Percentiles rank a stretch among this genome's conserved stretches.
These are phyloP conservation scores for Sinocyclocheilus maitianheensis DNA, from an alignment of 2,113 vertebrate species.

Conservation along the genomic window DNA sequence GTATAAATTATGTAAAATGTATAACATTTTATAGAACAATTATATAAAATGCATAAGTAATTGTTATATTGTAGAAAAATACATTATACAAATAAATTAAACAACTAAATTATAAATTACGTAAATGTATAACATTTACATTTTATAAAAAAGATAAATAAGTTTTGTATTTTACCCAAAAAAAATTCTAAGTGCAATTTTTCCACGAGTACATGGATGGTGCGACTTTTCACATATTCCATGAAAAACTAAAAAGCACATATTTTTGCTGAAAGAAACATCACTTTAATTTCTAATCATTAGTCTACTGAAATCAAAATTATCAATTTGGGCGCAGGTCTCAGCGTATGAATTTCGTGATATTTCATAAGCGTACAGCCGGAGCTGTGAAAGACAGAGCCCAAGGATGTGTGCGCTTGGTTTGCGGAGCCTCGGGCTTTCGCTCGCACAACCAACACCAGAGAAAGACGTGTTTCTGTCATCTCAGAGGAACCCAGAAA, in stretches of 20 bases:
- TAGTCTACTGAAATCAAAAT: background rate
- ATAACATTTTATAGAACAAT: too few relatives aligned
- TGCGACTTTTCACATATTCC: background rate
- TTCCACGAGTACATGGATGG: too few relatives aligned
- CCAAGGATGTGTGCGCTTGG: slow-evolving; percentile 12
- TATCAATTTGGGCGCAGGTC: background rate
- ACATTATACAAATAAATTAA: background rate
- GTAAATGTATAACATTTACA: too few relatives aligned
- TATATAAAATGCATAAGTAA: background rate
- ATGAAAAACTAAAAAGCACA: background rate
- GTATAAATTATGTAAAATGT: background rate
- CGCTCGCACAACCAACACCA: slow-evolving; percentile 19
- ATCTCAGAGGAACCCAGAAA: slow-evolving; percentile 34
- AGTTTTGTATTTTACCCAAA: too few relatives aligned
- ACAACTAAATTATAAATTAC: too few relatives aligned
- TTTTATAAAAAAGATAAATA: too few relatives aligned
- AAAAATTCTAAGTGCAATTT: too few relatives aligned
- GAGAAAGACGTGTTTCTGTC: slow-evolving; percentile 35
- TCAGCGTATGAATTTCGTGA: slow-evolving; percentile 31
- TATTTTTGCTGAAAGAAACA: background rate
- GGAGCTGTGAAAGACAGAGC: slow-evolving; percentile 32
- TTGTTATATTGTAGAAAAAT: background rate
- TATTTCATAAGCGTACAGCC: slow-evolving; percentile 49
- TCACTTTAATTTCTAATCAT: slow-evolving; percentile 26
- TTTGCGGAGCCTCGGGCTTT: slow-evolving; percentile 18